These are phyloP conservation scores for Catocala fraxini DNA, from an alignment of 2,888 invertebrate genomes.

Conservation along the genomic window DNA sequence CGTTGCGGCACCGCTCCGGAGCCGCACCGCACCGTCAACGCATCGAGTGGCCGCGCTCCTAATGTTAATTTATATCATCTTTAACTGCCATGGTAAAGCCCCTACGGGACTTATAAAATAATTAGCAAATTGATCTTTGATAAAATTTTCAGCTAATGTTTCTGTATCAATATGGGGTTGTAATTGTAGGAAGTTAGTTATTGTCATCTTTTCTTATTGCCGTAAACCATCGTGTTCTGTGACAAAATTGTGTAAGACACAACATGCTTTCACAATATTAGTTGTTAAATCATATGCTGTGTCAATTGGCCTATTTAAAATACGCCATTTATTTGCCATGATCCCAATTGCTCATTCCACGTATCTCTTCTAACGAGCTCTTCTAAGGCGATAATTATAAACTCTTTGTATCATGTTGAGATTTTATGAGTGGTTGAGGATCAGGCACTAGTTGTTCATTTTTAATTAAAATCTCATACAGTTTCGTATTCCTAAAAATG, in stretches of 20 bases:
- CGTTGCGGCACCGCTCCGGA: too few species aligned
- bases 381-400: constrained; percentile 23
- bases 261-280: constrained; percentile 31
- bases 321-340: constrained; percentile 33
- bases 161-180: too few species aligned
- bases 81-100: too few species aligned
- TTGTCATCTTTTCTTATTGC: too few species aligned
- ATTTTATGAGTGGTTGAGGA: constrained; percentile 20
- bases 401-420: constrained; percentile 26
- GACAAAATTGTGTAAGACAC: constrained; percentile 35
- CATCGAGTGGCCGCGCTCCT: too few species aligned
- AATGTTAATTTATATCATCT: too few species aligned
- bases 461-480: constrained; percentile 41
- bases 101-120: too few species aligned
- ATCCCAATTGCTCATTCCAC: constrained; percentile 31
- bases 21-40: too few species aligned
- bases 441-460: constrained; percentile 22
- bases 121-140: too few species aligned
- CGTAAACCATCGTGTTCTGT: background rate
- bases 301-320: constrained; percentile 34
- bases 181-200: too few species aligned
- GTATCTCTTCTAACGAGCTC: constrained; percentile 27
- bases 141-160: too few species aligned
- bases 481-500: constrained; percentile 31
- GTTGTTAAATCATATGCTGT: constrained; percentile 27